Evolutionary conservation across 1,140 invertebrate species (phyloP), one percentile per base, ranked within the genome.

Genomic region (Phenacoccus solenopsis): DNA sequence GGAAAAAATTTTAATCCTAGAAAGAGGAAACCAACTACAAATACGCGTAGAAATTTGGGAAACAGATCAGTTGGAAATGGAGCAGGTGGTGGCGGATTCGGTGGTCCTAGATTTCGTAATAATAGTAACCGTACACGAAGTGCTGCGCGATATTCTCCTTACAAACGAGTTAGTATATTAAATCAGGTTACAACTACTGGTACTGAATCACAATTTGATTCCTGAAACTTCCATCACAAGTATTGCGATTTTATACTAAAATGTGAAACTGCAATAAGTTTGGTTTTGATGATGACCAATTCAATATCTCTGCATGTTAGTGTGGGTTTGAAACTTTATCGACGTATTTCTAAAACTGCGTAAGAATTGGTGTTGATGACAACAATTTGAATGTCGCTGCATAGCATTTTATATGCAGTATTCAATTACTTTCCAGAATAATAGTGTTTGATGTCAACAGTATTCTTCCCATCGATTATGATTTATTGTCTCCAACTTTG

Each of bases 111-210:
- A 64, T 64, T 64, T 64, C 59, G 59, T 24, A 64, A 27, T 27
- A 64, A 64, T 64, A 25, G 3, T 64, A 38, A 38, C n/a, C 59
- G 59, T 64, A 25, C 59, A 24, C 59, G 59, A 24, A 25, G 9
- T 10, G 21, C 25, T 4, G 59, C 59, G 13, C 21, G 59, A 16
- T 64, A 16, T 64, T 64, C 59, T 10, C 59, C 59, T 25, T 64
- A 64, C 59, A 64, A 64, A 64, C 59, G 59, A 64, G 59, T 64
- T 64, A 64, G 59, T 64, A 64, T 64, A 10, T 5, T 27, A 64
- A 64, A 64, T 64, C 59, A 64, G 12, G 25, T 64, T 27, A 25
- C 38, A 49, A 16, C 13, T 49, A 9, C 38, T n/a, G 38, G 12
- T 49, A 49, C 3, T 49, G 38, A 9, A n/a, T 49, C 38, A 16